phyloP scores from a whole-genome alignment of 2,888 invertebrate genomes.

The Salticus scenicus region DNA sequence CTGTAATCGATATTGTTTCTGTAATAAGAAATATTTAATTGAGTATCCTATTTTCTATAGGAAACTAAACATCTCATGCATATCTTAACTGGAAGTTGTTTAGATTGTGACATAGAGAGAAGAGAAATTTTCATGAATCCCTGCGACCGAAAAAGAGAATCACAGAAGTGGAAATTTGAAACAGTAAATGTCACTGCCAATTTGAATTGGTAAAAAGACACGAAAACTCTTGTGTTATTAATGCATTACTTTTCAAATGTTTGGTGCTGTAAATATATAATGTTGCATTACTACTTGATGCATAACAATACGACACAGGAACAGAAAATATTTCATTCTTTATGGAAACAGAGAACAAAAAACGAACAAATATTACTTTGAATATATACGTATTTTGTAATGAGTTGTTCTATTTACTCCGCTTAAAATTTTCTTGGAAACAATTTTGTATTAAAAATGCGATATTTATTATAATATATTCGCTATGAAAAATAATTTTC shows the following conservation, averaged over 20 bases:
- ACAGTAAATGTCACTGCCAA: constrained; percentile 75
- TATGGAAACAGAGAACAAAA: background rate
- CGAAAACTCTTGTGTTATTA: too few species aligned
- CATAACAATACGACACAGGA: too few species aligned
- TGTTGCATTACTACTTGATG: too few species aligned
- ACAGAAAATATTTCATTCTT: too few species aligned
- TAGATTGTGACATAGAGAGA: constrained; percentile 83
- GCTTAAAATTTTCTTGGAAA: background rate
- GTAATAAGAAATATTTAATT: background rate
- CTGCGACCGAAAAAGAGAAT: constrained; percentile 79
- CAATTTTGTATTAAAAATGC: background rate
- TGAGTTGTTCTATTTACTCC: background rate
- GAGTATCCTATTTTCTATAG: constrained; percentile 77
- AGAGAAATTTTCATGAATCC: constrained; percentile 83
- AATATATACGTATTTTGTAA: background rate
- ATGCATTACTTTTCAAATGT: too few species aligned
- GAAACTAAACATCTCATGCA: constrained; percentile 84
- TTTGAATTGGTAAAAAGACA: constrained; percentile 71
- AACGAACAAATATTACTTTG: background rate
- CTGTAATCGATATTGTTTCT: background rate
- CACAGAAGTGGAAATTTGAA: constrained; percentile 87
- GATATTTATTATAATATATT: background rate
- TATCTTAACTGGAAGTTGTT: constrained; percentile 85
- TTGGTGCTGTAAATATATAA: too few species aligned
- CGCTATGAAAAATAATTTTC: background rate